Base-by-base conservation (phyloP, 2,888 invertebrate genomes). In the Volucella zonaria region DNA sequence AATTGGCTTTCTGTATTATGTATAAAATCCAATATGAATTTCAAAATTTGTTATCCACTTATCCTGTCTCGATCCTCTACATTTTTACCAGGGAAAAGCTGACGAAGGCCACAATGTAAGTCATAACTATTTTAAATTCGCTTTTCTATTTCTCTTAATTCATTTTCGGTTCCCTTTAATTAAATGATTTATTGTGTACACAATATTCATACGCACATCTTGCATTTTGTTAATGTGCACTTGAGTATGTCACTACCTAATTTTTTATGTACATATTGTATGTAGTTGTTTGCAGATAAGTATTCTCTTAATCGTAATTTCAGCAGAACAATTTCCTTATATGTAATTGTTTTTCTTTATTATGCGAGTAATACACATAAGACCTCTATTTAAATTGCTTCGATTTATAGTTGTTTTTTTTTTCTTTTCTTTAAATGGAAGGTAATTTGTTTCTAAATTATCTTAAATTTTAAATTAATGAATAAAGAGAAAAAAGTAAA, bases 61-160 rank as follows among this genome's bases (percentile, higher is more conserved):
- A 80, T 80, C 76, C 80, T 80, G 52, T 85, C 68, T 80, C 45
- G 56, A 81, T 52, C 68, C 62, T 80, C 76, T 64, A 77, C 76
- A 81, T 73, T 58, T 73, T 81, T 42, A 61, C 78, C 86, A 86
- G 86, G 86, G 86, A 67, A 86, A 86, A 86, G 82, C 86, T 86
- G 86, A 86, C 74, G 86, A 86, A 70, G 86, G 77, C 70, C 64
- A 82, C 82, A 70, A 86, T 42, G 86, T 86, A 86, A 86, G 86
- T 86, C 59, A 59, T 75, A 56, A 81, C 67, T 66, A 66, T 64
- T 47, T 54, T 61, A 51, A 9, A 18, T 64, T 49, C 42, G 10
- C 38, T 51, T 38, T 59, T 49, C 64, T 62, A 52, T 58, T 52
- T 68, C 45, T 76, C 18, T 43, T 43, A 31, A 54, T 71, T 62